Evolutionary conservation across 2,797 vertebrate genomes (phyloP).

Genomic region (Parauchenoglanis ngamensis): DNA sequence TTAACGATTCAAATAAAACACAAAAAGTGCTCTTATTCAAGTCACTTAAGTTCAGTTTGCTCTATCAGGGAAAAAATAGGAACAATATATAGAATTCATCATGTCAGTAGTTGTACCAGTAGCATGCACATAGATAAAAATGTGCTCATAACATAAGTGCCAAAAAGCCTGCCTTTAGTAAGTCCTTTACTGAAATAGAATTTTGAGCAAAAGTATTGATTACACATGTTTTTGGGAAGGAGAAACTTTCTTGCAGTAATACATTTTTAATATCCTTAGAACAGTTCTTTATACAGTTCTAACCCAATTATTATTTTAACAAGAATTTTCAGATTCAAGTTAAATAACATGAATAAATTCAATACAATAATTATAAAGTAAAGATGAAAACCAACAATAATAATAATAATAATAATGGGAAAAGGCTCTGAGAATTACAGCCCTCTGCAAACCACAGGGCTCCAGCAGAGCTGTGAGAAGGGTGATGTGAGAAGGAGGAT

Average conservation of each 20-base stretch:
- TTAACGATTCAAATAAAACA: constrained; percentile 54
- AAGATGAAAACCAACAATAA: neutral
- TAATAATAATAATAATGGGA: neutral
- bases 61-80: neutral
- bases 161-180: neutral
- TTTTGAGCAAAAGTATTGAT: neutral
- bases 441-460: neutral
- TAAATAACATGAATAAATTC: neutral
- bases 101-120: neutral
- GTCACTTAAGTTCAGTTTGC: neutral
- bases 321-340: neutral
- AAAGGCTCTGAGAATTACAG: neutral
- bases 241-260: neutral
- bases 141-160: constrained; percentile 5
- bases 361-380: neutral
- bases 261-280: neutral
- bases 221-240: neutral
- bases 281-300: neutral
- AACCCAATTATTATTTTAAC: neutral
- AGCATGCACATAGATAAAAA: neutral
- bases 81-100: neutral
- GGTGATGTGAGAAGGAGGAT: neutral
- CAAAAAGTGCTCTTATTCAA: neutral
- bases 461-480: neutral
- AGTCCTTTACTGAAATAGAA: neutral